Evolutionary conservation across 2,113 vertebrate genomes (phyloP).

Genomic region (Parus major): DNA sequence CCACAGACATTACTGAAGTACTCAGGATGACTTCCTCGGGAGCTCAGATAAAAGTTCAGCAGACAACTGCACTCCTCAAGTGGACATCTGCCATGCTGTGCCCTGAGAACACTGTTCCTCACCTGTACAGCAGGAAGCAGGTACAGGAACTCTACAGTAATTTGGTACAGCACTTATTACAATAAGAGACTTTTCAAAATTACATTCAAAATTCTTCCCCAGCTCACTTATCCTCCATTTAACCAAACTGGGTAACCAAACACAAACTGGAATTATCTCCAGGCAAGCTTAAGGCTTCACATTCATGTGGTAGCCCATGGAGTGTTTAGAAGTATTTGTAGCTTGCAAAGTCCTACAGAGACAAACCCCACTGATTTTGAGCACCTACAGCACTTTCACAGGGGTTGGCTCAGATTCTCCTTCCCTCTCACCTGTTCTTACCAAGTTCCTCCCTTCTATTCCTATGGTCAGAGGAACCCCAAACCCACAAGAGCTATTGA

Average conservation of each 20-base stretch:
- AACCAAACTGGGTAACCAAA: neutral
- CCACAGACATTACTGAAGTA: neutral
- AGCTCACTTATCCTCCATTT: neutral
- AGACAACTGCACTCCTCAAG: neutral
- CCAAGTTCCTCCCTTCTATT: neutral
- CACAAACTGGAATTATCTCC: neutral
- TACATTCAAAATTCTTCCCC: neutral
- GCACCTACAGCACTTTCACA: neutral
- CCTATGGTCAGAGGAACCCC: neutral
- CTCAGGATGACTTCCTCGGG: neutral
- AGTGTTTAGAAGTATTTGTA: neutral
- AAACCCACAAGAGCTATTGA: neutral
- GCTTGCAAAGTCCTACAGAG: neutral
- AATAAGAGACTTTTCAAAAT: neutral
- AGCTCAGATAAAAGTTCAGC: neutral
- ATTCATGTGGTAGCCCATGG: neutral
- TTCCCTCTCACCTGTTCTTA: neutral
- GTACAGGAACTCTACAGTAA: fast-evolving
- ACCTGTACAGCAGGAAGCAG: neutral
- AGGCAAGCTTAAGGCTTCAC: neutral
- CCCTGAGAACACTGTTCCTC: neutral
- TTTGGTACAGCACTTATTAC: neutral
- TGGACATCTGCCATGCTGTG: neutral
- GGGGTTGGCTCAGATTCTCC: neutral
- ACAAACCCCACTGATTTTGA: neutral